Base-by-base conservation (phyloP, 2,888 invertebrate genomes). In the Cephus rjabovi region DNA sequence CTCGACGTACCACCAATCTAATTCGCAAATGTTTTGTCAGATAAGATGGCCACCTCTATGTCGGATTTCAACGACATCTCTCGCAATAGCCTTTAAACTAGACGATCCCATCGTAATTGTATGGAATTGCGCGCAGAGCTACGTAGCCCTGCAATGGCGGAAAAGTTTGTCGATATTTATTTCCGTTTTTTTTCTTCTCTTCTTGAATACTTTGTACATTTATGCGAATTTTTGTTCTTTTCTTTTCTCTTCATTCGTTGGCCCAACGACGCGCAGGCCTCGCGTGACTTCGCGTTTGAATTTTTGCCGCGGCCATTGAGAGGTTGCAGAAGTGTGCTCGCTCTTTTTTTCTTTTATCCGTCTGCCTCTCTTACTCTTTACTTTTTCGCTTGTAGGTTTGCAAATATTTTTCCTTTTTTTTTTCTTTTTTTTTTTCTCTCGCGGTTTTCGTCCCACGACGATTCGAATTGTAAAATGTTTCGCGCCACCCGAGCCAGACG, bases 21-120 rank as follows among this genome's bases (percentile, higher is more conserved):
- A 86, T 83, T 73, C 81, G 84, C 83, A 79, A 86, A 84, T 87
- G 80, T 88, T 89, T 89, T 85, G 86, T 86, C 87, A 89, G 89
- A 89, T 88, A 88, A 87, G 83, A 82, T 85, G 87, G 87, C 86
- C 85, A 86, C 86, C 82, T 83, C 86, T 88, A 89, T 85, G 81
- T 89, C 86, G 85, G 87, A 84, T 82, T 80, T 83, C 86, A 84
- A 84, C 84, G 85, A 86, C 83, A 40, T 40, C 86, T 86, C 81
- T 84, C 81, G 83, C 85, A 84, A 79, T 87, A 87, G 82, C 79
- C 82, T 78, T 76, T 78, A 73, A 76, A 76, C 34, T 78, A 73
- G 34, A 69, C 56, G 33, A 69, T 37, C 73, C 34, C 40, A 23
- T 40, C 40, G 15, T 23, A 40, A 40, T 23, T 0, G 40, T 40